Conservation (phyloP, 1,140 invertebrate species). For the Scaptomyza hsui region DNA sequence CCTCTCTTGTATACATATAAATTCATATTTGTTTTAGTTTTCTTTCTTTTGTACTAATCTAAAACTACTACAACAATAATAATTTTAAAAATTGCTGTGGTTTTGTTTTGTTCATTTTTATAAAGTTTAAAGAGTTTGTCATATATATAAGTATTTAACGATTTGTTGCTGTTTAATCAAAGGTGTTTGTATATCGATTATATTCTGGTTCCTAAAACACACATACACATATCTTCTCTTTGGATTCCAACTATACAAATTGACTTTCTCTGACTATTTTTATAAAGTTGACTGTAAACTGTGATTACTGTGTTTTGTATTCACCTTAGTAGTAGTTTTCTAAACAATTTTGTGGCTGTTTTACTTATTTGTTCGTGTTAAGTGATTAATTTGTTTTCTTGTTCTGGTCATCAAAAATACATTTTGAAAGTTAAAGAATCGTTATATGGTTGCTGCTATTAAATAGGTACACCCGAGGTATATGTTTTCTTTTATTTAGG, state of each 20-base stretch:
- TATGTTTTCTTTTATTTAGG: slow-evolving; percentile 36
- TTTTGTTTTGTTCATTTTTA: slow-evolving; percentile 6
- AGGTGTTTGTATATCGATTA: slow-evolving; percentile 23
- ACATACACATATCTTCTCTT: slow-evolving; percentile 25
- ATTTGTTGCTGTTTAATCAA: slow-evolving; percentile 26
- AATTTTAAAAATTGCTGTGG: slow-evolving; percentile 62
- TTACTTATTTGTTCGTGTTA: background rate
- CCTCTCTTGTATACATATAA: slow-evolving; percentile 43
- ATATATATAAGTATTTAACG: slow-evolving; percentile 27
- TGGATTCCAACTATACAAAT: slow-evolving; percentile 57
- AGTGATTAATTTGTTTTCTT: slow-evolving; percentile 18
- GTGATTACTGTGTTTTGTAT: slow-evolving; percentile 45
- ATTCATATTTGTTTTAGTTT: slow-evolving; percentile 37
- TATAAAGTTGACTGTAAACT: slow-evolving; percentile 17
- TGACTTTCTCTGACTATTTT: slow-evolving; percentile 47
- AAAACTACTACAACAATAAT: slow-evolving; percentile 77
- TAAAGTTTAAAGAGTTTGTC: slow-evolving; percentile 54
- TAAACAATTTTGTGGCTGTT: slow-evolving; percentile 39
- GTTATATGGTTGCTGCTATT: background rate
- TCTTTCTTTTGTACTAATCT: slow-evolving; percentile 35
- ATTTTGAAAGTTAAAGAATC: background rate
- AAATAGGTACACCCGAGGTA: slow-evolving; percentile 65
- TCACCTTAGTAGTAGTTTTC: slow-evolving; percentile 79
- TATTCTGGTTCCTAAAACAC: background rate
- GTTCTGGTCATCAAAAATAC: slow-evolving; percentile 14